Evolutionary conservation across 1,140 invertebrate species (phyloP).

Genomic region (Drosophila burlai): DNA sequence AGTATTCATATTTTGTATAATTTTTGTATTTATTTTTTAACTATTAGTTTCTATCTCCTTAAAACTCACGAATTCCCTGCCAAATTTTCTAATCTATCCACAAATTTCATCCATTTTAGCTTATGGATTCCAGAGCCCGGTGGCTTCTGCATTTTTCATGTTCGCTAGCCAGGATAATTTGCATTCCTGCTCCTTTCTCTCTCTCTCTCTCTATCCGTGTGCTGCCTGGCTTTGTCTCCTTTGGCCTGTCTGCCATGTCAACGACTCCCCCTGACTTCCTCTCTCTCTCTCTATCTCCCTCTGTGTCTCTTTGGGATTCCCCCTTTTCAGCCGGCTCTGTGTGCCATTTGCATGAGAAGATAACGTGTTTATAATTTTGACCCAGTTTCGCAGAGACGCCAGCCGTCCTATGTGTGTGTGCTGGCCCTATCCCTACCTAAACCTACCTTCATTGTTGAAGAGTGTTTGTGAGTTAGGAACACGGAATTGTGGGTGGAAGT

Average conservation of each 20-base stretch:
- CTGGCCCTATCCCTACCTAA: background rate
- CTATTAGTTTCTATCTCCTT: background rate
- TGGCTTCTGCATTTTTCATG: conserved; percentile 50
- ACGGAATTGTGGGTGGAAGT: conserved; percentile 55
- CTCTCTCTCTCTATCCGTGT: conserved; percentile 2
- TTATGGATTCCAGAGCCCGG: conserved; percentile 25
- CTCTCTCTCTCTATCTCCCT: background rate
- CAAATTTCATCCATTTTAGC: conserved; percentile 11
- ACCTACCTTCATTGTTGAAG: conserved; percentile 14
- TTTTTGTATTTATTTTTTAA: background rate
- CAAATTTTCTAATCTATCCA: conserved; percentile 6
- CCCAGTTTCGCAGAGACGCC: conserved; percentile 65
- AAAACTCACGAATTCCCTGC: background rate
- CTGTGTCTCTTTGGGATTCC: conserved; percentile 1
- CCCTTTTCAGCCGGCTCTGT: conserved; percentile 25
- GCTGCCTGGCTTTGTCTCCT: conserved; percentile 22
- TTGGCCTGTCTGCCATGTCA: conserved; percentile 42
- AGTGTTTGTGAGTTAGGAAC: conserved; percentile 34
- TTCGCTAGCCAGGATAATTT: conserved; percentile 70
- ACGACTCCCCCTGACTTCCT: conserved; percentile 1
- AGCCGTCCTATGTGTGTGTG: conserved; percentile 18
- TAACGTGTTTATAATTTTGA: conserved; percentile 84
- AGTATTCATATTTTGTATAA: background rate
- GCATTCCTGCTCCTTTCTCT: conserved; percentile 48
- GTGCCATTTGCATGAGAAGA: conserved; percentile 77